A percentile compares a stretch with the other conserved stretches of the same genome.
phyloP scores from a whole-genome alignment of 1,140 invertebrate genomes.

The Orius insidiosus region DNA sequence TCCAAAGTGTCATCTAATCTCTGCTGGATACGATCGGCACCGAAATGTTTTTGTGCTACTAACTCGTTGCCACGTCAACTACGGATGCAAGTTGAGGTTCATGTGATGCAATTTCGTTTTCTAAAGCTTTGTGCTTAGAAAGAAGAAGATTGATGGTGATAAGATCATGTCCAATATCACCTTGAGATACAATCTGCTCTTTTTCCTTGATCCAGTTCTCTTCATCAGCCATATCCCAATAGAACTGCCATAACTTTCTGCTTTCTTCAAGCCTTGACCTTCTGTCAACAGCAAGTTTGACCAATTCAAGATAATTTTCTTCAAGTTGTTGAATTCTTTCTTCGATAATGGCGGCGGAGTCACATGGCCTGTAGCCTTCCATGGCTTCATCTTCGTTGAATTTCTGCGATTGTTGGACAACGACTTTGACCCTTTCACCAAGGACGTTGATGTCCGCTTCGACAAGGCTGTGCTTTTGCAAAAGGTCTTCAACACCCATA shows the following conservation, averaged over 20 bases:
- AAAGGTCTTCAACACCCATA: constrained; percentile 95
- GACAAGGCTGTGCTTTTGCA: constrained; percentile 94
- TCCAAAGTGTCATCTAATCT: constrained; percentile 79
- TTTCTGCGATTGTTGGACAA: constrained; percentile 82
- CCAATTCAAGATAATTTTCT: constrained; percentile 87
- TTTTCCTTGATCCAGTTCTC: constrained; percentile 99
- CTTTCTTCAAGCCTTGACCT: constrained; percentile 86
- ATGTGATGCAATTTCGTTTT: constrained; percentile 87
- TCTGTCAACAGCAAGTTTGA: constrained; percentile 85
- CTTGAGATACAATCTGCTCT: constrained; percentile 91
- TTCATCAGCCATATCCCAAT: constrained; percentile 99
- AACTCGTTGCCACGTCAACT: constrained; percentile 83
- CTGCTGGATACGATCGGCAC: constrained; percentile 84
- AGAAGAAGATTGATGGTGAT: constrained; percentile 85
- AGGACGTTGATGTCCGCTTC: constrained; percentile 97
- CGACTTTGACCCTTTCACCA: constrained; percentile 89
- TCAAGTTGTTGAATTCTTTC: constrained; percentile 87
- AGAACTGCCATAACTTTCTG: constrained; percentile 96
- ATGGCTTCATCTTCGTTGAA: constrained; percentile 76
- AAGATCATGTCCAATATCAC: constrained; percentile 90
- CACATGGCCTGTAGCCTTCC: constrained; percentile 84
- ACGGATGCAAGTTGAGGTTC: constrained; percentile 82
- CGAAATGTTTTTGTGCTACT: constrained; percentile 83
- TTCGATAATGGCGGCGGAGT: constrained; percentile 78
- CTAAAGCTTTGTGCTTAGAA: constrained; percentile 90